Evolutionary conservation across 2,113 vertebrate species (phyloP), one percentile per base, ranked within the genome.

Genomic region (Melospiza georgiana): DNA sequence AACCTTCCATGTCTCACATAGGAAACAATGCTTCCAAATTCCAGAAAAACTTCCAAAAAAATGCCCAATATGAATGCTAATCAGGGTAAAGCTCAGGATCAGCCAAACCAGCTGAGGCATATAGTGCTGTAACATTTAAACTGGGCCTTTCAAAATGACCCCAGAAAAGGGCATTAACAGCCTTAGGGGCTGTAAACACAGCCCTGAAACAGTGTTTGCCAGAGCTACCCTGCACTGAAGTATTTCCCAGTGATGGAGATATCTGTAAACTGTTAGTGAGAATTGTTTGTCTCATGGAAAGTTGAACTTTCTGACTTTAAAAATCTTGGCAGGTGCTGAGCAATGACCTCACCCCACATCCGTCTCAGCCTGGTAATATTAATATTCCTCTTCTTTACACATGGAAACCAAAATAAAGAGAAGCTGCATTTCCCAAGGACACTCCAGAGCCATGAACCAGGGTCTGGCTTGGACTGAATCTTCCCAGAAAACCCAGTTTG

Each of bases 301-400:
- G 51, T 1, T 90, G 87, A 94, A 80, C 71, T 93, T 92, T 85
- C 35, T 66, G 82, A 57, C 87, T 94, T 88, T 23, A 69, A 85
- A 92, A 94, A 39, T 89, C 67, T 93, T 95, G 95, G 94, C 96
- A 88, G 85, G 72, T 90, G 85, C 54, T 90, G 58, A 76, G 65
- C 88, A 85, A 69, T 96, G 95, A 96, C 82, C 54, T 96, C 92
- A 96, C 37, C 20, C 44, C 0, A 2, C 72, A 88, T 90, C 88
- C 12, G 2, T 73, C 74, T 84, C 5, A 83, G 82, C 75, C 71
- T 66, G 62, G 58, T 76, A 57, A 79, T 79, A 91, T 85, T 87
- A 94, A 87, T 87, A 89, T 46, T 85, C 87, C 85, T 33, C 37
- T 94, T 90, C 88, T 90, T 87, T 49, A 93, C 62, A 28, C 78